phyloP scores from a whole-genome alignment of 2,113 vertebrate genomes.

The Struthidea cinerea region DNA sequence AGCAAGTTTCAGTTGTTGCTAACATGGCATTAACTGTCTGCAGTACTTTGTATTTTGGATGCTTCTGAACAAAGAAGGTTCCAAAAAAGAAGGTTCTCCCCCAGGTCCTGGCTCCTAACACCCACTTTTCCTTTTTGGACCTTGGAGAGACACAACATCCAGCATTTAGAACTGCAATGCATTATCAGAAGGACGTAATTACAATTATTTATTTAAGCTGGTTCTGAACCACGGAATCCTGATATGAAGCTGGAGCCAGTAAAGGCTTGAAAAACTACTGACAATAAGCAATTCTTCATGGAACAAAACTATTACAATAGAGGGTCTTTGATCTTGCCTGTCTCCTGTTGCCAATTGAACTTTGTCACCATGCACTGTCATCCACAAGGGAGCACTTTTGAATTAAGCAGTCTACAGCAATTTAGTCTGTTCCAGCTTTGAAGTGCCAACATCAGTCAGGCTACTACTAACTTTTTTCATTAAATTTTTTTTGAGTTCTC shows the following conservation, averaged over 20 bases:
- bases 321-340: slow-evolving; percentile 87
- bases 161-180: not conserved
- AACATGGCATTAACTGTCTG: not conserved
- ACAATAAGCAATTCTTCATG: slow-evolving; percentile 98
- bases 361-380: slow-evolving; percentile 97
- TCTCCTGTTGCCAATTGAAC: slow-evolving; percentile 93
- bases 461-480: slow-evolving; percentile 77
- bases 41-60: not conserved
- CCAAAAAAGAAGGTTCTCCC: not conserved
- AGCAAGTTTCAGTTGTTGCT: not conserved
- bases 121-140: not conserved
- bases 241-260: slow-evolving; percentile 85
- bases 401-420: slow-evolving; percentile 96
- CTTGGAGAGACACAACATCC: not conserved
- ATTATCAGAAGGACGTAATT: slow-evolving; percentile 49
- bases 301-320: slow-evolving; percentile 96
- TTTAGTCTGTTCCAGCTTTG: slow-evolving; percentile 90
- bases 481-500: slow-evolving; percentile 79
- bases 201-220: slow-evolving; percentile 64
- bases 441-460: slow-evolving; percentile 89
- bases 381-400: slow-evolving; percentile 87
- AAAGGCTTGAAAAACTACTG: slow-evolving; percentile 83
- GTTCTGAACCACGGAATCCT: slow-evolving; percentile 69
- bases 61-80: not conserved
- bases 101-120: not conserved